Evolutionary conservation across 30 jellyfish, hydroid and myxozoan genomes (phyloP), one percentile per base, ranked within the genome.

Genomic region (Aurelia coerulea): DNA sequence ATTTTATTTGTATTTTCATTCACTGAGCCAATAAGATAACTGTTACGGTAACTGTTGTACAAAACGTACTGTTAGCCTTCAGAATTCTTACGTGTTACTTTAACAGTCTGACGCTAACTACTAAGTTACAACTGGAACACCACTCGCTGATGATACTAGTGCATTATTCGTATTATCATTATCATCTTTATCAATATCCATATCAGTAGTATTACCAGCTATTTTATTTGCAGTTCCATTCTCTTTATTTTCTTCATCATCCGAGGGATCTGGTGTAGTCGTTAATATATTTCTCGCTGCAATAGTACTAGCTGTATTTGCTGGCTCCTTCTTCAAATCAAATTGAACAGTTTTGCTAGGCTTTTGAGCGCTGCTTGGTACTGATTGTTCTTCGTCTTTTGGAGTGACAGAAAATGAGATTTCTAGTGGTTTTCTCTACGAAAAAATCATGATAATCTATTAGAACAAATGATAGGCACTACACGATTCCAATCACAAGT

Each of bases 371-470:
- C 65, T 39, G 59, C 34, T 71, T 1, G 53, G 10, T 5, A 16
- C 1, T 7, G 6, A 2, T 42, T 68, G 39, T 32, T 51, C 90
- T 54, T 80, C 92, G 23, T 73, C 92, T 51, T 80, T 79, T 5
- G 98, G 98, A 50, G 73, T 69, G 29, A 92, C 90, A 53, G 97
- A 87, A 64, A 87, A 92, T 52, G 93, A 95, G 18, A 92, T 79
- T 72, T 92, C 98, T 58, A 92, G 62, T 19, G 98, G 97, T 73
- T 86, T 92, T 33, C 98, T 76, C 98, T 92, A 52, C 41, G 67
- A 37, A 79, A 41, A 18, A 31, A 29, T 29, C 7, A 15, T 2
- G 90, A 39, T 39, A 39, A 39, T 9, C 0, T 46, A 46, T 46
- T 46, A 46, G 49, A 37, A 37, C 29, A 37, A 37, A 37, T 37